Evolutionary conservation across 2,113 vertebrate species (phyloP).

Genomic region (Oxyura jamaicensis): DNA sequence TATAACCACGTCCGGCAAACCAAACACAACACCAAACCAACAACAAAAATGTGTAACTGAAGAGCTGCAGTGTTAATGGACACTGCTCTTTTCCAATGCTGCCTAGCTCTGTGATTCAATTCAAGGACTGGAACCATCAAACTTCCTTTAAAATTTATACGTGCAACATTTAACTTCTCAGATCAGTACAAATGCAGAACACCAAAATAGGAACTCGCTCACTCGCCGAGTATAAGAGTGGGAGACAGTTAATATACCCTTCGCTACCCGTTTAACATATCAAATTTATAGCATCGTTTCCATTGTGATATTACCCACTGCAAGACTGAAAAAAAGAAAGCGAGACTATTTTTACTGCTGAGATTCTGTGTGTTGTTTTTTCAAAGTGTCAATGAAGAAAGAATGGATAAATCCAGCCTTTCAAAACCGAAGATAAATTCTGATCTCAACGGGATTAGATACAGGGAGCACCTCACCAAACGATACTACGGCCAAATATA

Average conservation of each 20-base stretch:
- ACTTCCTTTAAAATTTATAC: neutral
- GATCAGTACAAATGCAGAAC: neutral
- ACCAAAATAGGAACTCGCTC: neutral
- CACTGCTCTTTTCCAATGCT: neutral
- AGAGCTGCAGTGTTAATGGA: neutral
- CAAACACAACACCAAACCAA: too few species aligned
- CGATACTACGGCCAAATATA: neutral
- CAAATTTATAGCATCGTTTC: neutral
- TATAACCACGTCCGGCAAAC: neutral
- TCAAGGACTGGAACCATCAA: neutral
- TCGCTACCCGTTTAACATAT: neutral
- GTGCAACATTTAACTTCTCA: neutral
- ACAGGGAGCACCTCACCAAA: neutral
- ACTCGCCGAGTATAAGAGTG: neutral
- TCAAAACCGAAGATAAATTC: neutral
- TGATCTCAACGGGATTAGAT: neutral
- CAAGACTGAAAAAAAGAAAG: neutral
- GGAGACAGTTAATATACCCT: neutral
- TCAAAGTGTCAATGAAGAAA: neutral
- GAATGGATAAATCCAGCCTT: neutral
- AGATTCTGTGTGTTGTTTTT: neutral
- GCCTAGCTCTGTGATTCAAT: neutral
- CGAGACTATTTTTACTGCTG: fast-evolving
- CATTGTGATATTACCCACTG: neutral
- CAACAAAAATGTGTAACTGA: neutral